Evolutionary conservation across 2,113 vertebrate species (phyloP), one percentile per base, ranked within the genome.

Genomic region (Piaya cayana): DNA sequence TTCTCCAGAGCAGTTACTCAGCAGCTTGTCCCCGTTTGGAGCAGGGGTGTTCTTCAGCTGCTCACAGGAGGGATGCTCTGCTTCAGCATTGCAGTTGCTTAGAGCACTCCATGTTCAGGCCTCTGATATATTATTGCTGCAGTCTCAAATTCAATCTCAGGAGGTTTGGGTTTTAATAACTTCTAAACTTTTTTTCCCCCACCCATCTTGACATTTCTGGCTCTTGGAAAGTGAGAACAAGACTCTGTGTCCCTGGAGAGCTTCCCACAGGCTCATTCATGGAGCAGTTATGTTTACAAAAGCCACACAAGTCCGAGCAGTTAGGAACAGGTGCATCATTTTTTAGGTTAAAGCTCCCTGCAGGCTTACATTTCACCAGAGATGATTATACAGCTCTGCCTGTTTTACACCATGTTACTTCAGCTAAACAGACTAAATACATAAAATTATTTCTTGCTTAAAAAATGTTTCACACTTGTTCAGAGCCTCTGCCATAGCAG

Each of bases 11-110:
- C 2, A 0, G 18, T 59, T 17, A 43, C 15, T 68, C 21, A 42
- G 50, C 65, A 71, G 39, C 39, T 63, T 17, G 20, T 43, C 60
- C n/a, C n/a, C 7, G 30, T 34, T 72, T 0, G 0, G 42, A 26
- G 36, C 20, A 18, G 37, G 52, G 39, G 3, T 0, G 0, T 14
- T 52, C 56, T 3, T 4, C 2, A 37, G 9, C 10, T 17, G 2
- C 15, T 21, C 53, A 16, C 34, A 3, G 27, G 50, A 50, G 5
- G 9, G 29, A 3, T 15, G 19, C 2, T 34, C 47, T 72, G 19
- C 42, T 63, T 36, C 13, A 18, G 0, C 19, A 3, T 27, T 37
- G 12, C 47, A 5, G 21, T 43, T 59, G 22, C 52, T 83, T 23
- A 79, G 32, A 72, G 13, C 36, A 20, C 15, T 56, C 25, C 15